Percentiles rank a stretch among this genome's conserved stretches.
These are phyloP conservation scores for Gadus chalcogrammus DNA, from an alignment of 2,113 vertebrate species.

Conservation along the genomic window DNA sequence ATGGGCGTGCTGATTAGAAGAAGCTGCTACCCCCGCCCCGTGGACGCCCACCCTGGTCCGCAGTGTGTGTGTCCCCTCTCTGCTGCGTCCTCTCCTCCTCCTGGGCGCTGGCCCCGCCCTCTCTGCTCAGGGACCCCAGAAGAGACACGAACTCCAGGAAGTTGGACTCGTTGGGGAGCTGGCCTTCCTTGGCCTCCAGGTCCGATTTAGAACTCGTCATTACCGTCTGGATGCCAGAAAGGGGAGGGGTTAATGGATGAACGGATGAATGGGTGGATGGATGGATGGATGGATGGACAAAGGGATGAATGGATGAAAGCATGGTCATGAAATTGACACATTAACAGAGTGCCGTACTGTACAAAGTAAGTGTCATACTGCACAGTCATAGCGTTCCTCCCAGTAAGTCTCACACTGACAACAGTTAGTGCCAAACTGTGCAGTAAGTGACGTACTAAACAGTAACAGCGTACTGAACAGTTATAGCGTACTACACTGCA, in stretches of 20 bases:
- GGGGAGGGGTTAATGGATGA: background rate
- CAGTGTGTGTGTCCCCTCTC: slow-evolving; percentile 34
- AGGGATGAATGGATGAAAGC: background rate
- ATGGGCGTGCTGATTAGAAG: too few relatives aligned
- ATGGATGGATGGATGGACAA: too few relatives aligned
- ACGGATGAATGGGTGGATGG: too few relatives aligned
- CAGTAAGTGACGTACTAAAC: too few relatives aligned
- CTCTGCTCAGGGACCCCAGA: slow-evolving; percentile 88
- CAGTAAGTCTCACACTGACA: too few relatives aligned
- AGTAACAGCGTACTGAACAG: too few relatives aligned
- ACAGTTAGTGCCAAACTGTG: too few relatives aligned
- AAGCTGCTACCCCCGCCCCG: background rate
- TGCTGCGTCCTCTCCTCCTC: slow-evolving; percentile 38
- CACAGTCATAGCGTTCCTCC: too few relatives aligned
- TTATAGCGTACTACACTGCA: background rate
- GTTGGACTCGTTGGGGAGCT: slow-evolving; percentile 93
- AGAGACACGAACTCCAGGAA: slow-evolving; percentile 93
- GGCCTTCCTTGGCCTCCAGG: slow-evolving; percentile 93
- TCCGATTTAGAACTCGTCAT: slow-evolving; percentile 95
- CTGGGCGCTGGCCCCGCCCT: slow-evolving; percentile 42
- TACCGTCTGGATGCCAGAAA: slow-evolving; percentile 49
- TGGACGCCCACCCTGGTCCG: slow-evolving; percentile 46
- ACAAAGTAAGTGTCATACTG: too few relatives aligned
- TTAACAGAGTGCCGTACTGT: background rate
- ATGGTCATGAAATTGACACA: background rate